These are phyloP conservation scores for Lepidocyrtoides sp. DNA, from an alignment of 2,888 invertebrate species.

Conservation along the genomic window DNA sequence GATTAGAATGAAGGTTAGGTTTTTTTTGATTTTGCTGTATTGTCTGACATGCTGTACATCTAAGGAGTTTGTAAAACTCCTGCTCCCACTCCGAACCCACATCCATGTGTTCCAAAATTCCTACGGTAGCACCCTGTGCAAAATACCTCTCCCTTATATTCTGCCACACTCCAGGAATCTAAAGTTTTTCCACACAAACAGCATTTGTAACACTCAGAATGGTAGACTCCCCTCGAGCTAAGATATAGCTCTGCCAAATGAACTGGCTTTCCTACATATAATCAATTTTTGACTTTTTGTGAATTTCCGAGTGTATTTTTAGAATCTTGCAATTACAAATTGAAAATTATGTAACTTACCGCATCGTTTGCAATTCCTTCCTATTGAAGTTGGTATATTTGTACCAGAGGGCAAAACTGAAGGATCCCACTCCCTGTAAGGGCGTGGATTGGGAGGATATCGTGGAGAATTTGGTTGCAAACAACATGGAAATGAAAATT, in stretches of 20 bases:
- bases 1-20: no score
- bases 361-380: slow-evolving; percentile 79
- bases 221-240: slow-evolving; percentile 80
- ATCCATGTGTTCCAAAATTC: slow-evolving; percentile 77
- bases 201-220: slow-evolving; percentile 81
- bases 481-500: slow-evolving; percentile 41
- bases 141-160: slow-evolving; percentile 98
- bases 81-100: slow-evolving; percentile 81
- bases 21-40: no score
- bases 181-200: slow-evolving; percentile 90
- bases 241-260: slow-evolving; percentile 78
- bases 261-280: slow-evolving; percentile 70
- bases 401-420: slow-evolving; percentile 48
- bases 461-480: slow-evolving; percentile 55
- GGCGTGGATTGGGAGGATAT: slow-evolving; percentile 61
- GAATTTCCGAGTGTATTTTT: not conserved
- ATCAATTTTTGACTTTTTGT: not conserved
- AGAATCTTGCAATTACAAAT: no score
- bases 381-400: slow-evolving; percentile 66
- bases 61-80: slow-evolving; percentile 82
- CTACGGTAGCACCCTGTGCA: slow-evolving; percentile 90
- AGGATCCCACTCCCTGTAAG: slow-evolving; percentile 46
- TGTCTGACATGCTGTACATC: no score
- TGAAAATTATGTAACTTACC: no score
- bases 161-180: slow-evolving; percentile 99